These are phyloP conservation scores for Neuroterus valhalla DNA, from an alignment of 1,140 invertebrate species.

Conservation along the genomic window DNA sequence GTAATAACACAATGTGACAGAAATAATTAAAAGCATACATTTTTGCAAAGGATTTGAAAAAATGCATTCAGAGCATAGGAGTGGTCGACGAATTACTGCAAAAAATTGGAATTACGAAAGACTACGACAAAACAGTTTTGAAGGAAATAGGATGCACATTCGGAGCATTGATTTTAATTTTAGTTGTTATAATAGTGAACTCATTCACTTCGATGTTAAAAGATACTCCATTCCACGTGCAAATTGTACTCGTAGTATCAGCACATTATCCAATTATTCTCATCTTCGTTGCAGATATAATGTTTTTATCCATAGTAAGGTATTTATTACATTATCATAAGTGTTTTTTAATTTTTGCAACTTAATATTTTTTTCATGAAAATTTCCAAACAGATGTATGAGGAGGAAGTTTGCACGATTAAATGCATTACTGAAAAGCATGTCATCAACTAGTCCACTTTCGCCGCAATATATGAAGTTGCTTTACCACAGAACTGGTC, in stretches of 20 bases:
- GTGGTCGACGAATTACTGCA: constrained; percentile 42
- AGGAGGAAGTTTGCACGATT: constrained; percentile 42
- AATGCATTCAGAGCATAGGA: constrained; percentile 33
- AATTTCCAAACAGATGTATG: not conserved
- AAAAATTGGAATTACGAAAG: constrained; percentile 39
- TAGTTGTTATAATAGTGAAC: not conserved
- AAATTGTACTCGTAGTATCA: not conserved
- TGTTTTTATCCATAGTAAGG: constrained; percentile 50
- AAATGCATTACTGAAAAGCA: constrained; percentile 42
- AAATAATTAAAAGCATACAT: not conserved
- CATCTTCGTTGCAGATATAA: constrained; percentile 32
- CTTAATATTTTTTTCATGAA: not conserved
- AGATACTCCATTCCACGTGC: not conserved
- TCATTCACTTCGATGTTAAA: not conserved
- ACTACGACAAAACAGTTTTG: constrained; percentile 15
- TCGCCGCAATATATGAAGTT: constrained; percentile 43
- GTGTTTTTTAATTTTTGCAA: no score
- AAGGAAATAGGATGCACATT: constrained; percentile 25
- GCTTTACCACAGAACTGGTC: not conserved
- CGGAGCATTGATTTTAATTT: not conserved
- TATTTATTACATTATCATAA: constrained; percentile 15
- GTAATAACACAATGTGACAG: no score
- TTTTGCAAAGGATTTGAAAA: constrained; percentile 32
- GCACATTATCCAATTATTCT: constrained; percentile 29
- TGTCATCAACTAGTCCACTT: constrained; percentile 29